A percentile compares a stretch with the other conserved stretches of the same genome.
These are phyloP conservation scores for Yasuhikotakia modesta DNA, from an alignment of 2,797 vertebrate genomes.

Conservation along the genomic window DNA sequence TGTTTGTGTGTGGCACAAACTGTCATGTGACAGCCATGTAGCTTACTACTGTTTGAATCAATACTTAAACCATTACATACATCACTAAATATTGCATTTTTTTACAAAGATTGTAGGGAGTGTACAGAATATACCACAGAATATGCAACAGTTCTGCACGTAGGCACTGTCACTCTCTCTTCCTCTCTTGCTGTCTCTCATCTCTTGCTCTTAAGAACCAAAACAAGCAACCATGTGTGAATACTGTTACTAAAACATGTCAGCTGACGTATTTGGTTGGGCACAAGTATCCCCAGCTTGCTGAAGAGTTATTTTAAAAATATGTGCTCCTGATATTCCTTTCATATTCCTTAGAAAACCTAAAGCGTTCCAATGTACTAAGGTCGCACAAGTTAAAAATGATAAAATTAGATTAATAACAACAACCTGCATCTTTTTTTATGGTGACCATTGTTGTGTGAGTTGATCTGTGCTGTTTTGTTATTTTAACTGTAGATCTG, in stretches of 20 bases:
- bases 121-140: no score
- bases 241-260: not conserved
- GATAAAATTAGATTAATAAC: not conserved
- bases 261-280: not conserved
- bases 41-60: not conserved
- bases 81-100: no score
- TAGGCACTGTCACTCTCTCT: not conserved
- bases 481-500: not conserved
- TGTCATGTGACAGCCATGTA: not conserved
- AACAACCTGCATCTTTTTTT: no score
- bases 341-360: not conserved
- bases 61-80: not conserved
- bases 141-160: no score
- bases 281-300: not conserved
- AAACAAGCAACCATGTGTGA: not conserved
- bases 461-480: not conserved
- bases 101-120: no score
- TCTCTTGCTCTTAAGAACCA: not conserved
- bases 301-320: constrained; percentile 20
- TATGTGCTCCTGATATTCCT: not conserved
- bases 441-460: no score
- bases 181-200: no score
- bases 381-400: not conserved
- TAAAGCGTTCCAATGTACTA: not conserved
- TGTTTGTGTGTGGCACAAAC: no score